Base-by-base conservation (phyloP, 2,797 vertebrate genomes). In the Parauchenoglanis punctatus region DNA sequence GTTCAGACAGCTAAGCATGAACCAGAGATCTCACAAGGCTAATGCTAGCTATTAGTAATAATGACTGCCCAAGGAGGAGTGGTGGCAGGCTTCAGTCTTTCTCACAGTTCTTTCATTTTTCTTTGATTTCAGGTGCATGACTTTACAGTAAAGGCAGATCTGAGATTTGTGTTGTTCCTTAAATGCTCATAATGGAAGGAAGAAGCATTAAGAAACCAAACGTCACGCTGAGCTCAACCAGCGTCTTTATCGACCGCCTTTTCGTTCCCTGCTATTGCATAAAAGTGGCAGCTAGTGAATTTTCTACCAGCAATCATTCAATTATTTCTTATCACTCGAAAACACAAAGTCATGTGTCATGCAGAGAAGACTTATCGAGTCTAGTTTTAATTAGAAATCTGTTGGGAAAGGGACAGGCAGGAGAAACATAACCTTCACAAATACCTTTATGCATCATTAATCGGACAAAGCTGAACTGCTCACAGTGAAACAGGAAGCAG, bases 371-470 rank as follows among this genome's bases (percentile, higher is more conserved):
- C 77, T 90, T 90, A 90, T 90, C 86, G 59, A 84, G 86, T 82
- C 54, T 81, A 28, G 70, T 90, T 91, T 92, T 85, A 89, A 91
- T 92, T 92, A 87, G 83, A 89, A 88, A 81, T 89, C 86, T 65
- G 84, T 85, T 87, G 85, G 85, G 75, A 83, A 88, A 80, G 86
- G 77, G 73, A 84, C 81, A 54, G 84, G 72, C 85, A 63, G 20
- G 81, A 87, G 85, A 75, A 92, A 87, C 73, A 35, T 65, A 88
- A 80, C 86, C 85, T 91, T 86, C 84, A 67, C 25, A 17, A 70
- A 88, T 91, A 91, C 91, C 89, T 92, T 89, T 87, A 88, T 88
- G 89, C 88, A 89, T 88, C 90, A 91, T 89, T 91, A 86, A 92
- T 88, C 87, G 80, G 63, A 87, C 70, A 46, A 68, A 35, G 84